These are phyloP conservation scores for Callithrix jacchus DNA, from an alignment of 2,113 vertebrate genomes.

Conservation along the genomic window DNA sequence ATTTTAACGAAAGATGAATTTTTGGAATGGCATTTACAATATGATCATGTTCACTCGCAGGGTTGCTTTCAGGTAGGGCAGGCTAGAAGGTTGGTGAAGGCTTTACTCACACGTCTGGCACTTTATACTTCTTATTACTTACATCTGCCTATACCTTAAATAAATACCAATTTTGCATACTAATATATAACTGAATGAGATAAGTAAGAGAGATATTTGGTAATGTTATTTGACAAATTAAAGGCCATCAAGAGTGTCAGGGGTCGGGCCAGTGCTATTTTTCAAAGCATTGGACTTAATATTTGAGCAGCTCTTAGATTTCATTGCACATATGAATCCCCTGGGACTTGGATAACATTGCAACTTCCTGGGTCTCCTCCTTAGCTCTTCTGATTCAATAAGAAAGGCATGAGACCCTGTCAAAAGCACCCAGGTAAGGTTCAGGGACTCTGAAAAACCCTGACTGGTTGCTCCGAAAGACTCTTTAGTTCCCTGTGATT, in stretches of 20 bases:
- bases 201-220: not conserved
- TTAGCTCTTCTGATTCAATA: not conserved
- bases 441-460: not conserved
- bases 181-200: not conserved
- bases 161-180: no score
- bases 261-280: not conserved
- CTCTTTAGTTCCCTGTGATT: not conserved
- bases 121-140: no score
- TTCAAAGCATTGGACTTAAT: not conserved
- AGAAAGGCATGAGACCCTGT: no score
- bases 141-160: no score
- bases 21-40: slow-evolving; percentile 31
- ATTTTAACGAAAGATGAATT: slow-evolving; percentile 25
- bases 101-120: no score
- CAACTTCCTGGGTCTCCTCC: not conserved
- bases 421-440: not conserved
- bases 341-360: not conserved
- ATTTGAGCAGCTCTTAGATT: not conserved
- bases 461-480: not conserved
- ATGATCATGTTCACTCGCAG: no score
- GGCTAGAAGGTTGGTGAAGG: no score
- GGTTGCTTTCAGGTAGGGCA: no score
- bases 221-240: slow-evolving; percentile 10
- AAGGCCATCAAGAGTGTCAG: not conserved
- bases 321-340: rapidly evolving